These are phyloP conservation scores for Capreolus pygargus DNA, from an alignment of 2,113 vertebrate species.

Conservation along the genomic window DNA sequence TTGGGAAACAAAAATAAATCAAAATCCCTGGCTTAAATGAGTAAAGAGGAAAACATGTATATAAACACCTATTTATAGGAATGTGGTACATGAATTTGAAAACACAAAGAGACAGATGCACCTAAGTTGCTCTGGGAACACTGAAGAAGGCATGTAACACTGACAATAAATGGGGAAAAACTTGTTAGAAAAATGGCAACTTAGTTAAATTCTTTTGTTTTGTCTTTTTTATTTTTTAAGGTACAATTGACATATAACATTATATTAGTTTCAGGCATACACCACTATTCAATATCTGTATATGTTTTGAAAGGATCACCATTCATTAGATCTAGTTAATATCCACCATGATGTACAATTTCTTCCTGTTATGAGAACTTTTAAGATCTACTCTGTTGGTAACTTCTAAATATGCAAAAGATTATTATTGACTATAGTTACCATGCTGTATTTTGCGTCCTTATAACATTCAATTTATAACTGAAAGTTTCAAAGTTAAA, in stretches of 20 bases:
- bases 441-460: background rate
- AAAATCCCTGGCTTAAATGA: background rate
- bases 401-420: background rate
- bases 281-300: background rate
- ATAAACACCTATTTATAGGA: background rate
- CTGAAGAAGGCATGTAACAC: background rate
- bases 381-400: background rate
- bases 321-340: background rate
- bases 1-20: constrained; percentile 15
- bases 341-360: background rate
- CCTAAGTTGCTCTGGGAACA: background rate
- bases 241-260: background rate
- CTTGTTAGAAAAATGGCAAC: background rate
- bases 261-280: background rate
- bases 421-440: background rate
- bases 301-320: background rate
- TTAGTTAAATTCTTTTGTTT: background rate
- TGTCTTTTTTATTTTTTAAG: background rate
- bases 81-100: background rate
- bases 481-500: background rate
- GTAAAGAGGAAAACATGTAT: background rate
- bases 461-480: background rate
- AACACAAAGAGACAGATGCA: background rate
- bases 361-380: background rate
- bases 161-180: background rate